phyloP scores from a whole-genome alignment of 2,888 invertebrate genomes.

The Meganola albula region DNA sequence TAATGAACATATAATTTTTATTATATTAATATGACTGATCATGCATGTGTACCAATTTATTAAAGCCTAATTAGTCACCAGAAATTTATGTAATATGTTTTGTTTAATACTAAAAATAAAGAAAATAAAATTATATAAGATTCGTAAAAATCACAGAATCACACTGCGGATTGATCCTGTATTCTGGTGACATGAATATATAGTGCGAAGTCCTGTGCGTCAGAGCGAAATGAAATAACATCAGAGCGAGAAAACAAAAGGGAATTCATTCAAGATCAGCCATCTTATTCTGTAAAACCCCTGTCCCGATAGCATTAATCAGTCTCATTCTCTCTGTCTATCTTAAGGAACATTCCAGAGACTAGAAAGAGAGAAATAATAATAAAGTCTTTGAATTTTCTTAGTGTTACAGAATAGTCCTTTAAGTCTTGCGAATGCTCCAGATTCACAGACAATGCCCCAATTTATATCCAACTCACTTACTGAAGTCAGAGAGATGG shows the following conservation, averaged over 20 bases:
- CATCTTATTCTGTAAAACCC: constrained; percentile 57
- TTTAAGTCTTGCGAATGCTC: constrained; percentile 63
- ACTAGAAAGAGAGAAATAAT: constrained; percentile 32
- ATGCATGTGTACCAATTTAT: too few relatives aligned
- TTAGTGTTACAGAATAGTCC: constrained; percentile 58
- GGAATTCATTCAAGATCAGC: constrained; percentile 66
- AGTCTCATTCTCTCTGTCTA: constrained; percentile 42
- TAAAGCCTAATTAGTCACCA: too few relatives aligned
- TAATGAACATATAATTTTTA: not conserved
- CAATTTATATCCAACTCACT: constrained; percentile 78
- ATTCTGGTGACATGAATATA: constrained; percentile 59
- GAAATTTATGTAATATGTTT: too few relatives aligned
- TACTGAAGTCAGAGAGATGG: constrained; percentile 61
- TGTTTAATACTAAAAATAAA: too few relatives aligned
- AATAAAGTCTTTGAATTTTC: constrained; percentile 37
- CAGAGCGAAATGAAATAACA: constrained; percentile 54
- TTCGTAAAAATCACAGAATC: constrained; percentile 44
- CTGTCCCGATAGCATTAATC: constrained; percentile 52
- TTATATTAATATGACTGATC: too few relatives aligned
- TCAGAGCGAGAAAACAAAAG: constrained; percentile 64
- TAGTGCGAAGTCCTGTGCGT: constrained; percentile 53
- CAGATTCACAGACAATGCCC: constrained; percentile 77
- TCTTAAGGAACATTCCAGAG: constrained; percentile 23
- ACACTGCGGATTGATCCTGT: constrained; percentile 65
- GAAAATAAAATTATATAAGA: too few relatives aligned